These are phyloP conservation scores for Serranus cabrilla DNA, from an alignment of 2,797 vertebrate genomes.

Conservation along the genomic window DNA sequence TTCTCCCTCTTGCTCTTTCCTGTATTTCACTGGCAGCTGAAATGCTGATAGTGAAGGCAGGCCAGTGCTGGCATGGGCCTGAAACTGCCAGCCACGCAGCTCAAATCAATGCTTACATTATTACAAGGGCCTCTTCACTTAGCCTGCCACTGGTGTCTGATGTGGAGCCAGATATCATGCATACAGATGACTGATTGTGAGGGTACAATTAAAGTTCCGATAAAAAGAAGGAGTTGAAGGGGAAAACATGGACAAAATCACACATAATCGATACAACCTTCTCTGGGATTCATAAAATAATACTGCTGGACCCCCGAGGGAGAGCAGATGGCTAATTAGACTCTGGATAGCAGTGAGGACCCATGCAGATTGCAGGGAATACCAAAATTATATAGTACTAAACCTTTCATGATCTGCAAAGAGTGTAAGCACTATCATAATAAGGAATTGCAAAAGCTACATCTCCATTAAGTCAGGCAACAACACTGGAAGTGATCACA, in stretches of 20 bases:
- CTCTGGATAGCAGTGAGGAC: slow-evolving; percentile 20
- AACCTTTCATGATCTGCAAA: slow-evolving; percentile 25
- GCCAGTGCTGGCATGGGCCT: slow-evolving; percentile 45
- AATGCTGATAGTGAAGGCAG: slow-evolving; percentile 67
- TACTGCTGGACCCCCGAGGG: slow-evolving; percentile 2
- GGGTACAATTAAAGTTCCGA: slow-evolving; percentile 38
- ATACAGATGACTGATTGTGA: slow-evolving; percentile 60
- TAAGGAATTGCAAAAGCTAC: slow-evolving; percentile 11
- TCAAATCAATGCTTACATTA: slow-evolving; percentile 76
- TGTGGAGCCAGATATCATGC: slow-evolving; percentile 49
- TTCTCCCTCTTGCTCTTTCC: slow-evolving; percentile 40
- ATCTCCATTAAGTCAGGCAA: slow-evolving; percentile 20
- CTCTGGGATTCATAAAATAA: slow-evolving; percentile 41
- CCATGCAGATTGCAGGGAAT: slow-evolving; percentile 41
- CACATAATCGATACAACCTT: slow-evolving; percentile 37
- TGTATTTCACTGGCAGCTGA: slow-evolving; percentile 62
- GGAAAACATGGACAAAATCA: slow-evolving; percentile 14
- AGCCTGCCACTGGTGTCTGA: slow-evolving; percentile 50
- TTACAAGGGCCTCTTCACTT: slow-evolving; percentile 62
- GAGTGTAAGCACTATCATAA: slow-evolving; percentile 9
- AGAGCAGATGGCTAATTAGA: slow-evolving; percentile 45
- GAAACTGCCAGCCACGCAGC: slow-evolving; percentile 50
- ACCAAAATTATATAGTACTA: slow-evolving; percentile 31
- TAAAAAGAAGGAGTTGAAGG: slow-evolving; percentile 32
- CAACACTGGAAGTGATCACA: slow-evolving; percentile 16